Percentiles rank a stretch among this genome's conserved stretches.
These are phyloP conservation scores for Atherinosoma microstoma DNA, from an alignment of 2,797 vertebrate genomes.

Conservation along the genomic window DNA sequence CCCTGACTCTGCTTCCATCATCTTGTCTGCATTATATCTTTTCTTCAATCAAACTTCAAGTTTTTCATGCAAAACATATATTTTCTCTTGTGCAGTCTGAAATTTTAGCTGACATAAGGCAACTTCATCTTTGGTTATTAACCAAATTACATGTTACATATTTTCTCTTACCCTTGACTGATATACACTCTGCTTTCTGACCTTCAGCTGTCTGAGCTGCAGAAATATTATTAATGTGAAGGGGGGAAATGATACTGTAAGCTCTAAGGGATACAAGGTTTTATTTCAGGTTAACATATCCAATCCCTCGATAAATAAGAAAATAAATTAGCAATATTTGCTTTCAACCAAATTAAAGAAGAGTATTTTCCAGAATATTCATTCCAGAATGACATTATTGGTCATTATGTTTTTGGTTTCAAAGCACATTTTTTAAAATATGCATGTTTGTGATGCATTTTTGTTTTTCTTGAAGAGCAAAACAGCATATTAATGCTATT, in stretches of 20 bases:
- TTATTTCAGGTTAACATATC: conserved; percentile 18
- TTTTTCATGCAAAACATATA: conserved; percentile 25
- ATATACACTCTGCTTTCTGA: conserved; percentile 39
- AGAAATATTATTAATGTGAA: conserved; percentile 34
- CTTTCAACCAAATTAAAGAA: no score
- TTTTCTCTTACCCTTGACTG: conserved; percentile 6
- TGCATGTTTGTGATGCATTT: no score
- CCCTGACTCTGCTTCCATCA: conserved; percentile 49
- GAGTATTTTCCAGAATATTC: no score
- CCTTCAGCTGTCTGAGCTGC: conserved; percentile 47
- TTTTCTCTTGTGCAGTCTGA: neutral
- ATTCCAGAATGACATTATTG: no score
- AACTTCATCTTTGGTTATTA: conserved; percentile 3
- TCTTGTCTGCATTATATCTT: conserved; percentile 38
- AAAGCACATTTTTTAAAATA: no score
- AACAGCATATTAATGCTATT: no score
- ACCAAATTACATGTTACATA: neutral
- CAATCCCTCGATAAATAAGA: no score
- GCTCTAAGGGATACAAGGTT: conserved; percentile 29
- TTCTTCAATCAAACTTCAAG: conserved; percentile 43
- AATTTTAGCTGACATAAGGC: conserved; percentile 26
- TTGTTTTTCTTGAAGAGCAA: no score
- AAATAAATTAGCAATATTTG: no score
- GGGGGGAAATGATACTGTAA: conserved; percentile 19
- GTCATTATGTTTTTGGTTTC: no score